phyloP scores from a whole-genome alignment of 2,888 invertebrate genomes.

The Caenorhabditis japonica region DNA sequence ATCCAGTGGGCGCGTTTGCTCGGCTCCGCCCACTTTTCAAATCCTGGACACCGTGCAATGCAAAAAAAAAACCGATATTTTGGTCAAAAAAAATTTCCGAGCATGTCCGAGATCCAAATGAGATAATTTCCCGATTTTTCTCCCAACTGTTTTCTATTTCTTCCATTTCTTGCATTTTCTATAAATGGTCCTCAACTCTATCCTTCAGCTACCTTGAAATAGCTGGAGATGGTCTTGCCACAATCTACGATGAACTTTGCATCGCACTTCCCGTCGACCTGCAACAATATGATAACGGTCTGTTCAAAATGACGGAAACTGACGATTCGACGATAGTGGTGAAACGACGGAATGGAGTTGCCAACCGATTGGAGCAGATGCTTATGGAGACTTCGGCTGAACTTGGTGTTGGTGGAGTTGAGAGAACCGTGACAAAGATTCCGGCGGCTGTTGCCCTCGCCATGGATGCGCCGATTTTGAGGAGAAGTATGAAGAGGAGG shows the following conservation, averaged over 20 bases:
- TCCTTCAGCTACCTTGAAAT: slow-evolving; percentile 54
- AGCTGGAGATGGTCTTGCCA: slow-evolving; percentile 50
- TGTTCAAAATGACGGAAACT: slow-evolving; percentile 36
- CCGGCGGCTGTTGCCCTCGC: background rate
- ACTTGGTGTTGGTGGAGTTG: slow-evolving; percentile 16
- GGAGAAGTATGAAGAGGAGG: slow-evolving; percentile 26
- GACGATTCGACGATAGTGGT: slow-evolving; percentile 16
- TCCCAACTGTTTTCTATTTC: background rate
- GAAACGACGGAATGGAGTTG: slow-evolving; percentile 38
- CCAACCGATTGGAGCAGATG: slow-evolving; percentile 41
- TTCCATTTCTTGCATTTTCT: too few relatives aligned
- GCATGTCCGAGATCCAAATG: too few relatives aligned
- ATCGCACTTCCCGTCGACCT: slow-evolving; percentile 58
- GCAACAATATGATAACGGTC: slow-evolving; percentile 48
- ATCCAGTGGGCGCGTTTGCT: too few relatives aligned
- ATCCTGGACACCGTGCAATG: too few relatives aligned
- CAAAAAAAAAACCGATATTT: too few relatives aligned
- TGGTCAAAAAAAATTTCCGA: too few relatives aligned
- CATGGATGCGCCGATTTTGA: slow-evolving; percentile 10
- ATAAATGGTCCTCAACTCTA: too few relatives aligned
- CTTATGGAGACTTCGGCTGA: slow-evolving; percentile 34
- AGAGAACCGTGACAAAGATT: slow-evolving; percentile 1
- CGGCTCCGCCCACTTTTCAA: too few relatives aligned
- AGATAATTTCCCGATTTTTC: too few relatives aligned
- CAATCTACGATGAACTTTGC: slow-evolving; percentile 63